A percentile compares a stretch with the other conserved stretches of the same genome.
These are phyloP conservation scores for Pentalonia nigronervosa DNA, from an alignment of 1,140 invertebrate species.

Conservation along the genomic window DNA sequence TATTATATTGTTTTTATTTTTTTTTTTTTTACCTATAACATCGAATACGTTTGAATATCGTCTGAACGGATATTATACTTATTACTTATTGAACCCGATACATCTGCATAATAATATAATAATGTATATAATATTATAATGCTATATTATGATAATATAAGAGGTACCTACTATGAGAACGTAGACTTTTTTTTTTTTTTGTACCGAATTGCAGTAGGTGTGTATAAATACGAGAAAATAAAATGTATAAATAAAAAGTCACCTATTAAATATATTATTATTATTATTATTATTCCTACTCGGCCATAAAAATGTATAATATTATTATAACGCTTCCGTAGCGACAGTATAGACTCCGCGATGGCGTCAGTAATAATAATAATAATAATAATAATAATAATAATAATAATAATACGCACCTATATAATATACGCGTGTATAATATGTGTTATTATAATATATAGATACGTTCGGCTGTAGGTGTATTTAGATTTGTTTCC, in stretches of 20 bases:
- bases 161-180: background rate
- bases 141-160: background rate
- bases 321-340: background rate
- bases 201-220: background rate
- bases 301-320: background rate
- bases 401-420: background rate
- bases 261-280: background rate
- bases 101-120: constrained; percentile 18
- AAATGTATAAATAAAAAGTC: background rate
- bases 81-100: background rate
- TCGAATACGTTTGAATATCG: background rate
- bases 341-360: background rate
- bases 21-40: no score
- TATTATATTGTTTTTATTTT: no score
- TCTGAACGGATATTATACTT: background rate
- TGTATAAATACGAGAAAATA: background rate
- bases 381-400: no score
- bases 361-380: constrained; percentile 1
- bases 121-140: background rate
- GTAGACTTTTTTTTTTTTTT: background rate
- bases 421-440: background rate
- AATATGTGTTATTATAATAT: no score
- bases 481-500: constrained; percentile 2
- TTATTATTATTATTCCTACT: background rate
- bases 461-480: background rate